Evolutionary conservation across 2,888 invertebrate species (phyloP), one percentile per base, ranked within the genome.

Genomic region (Temnothorax ravouxi): DNA sequence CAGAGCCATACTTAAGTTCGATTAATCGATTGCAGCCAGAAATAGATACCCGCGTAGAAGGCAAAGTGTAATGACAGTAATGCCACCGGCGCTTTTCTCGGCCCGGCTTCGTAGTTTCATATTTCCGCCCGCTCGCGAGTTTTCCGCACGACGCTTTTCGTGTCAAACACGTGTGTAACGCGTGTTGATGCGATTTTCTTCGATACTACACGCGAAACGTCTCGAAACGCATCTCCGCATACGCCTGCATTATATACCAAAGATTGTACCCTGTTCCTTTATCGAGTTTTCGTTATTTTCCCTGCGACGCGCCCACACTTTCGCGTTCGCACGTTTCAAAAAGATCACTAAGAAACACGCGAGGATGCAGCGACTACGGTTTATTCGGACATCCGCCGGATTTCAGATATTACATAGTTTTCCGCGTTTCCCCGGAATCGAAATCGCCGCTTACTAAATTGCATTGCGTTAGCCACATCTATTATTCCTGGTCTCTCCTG

Each of bases 11-110:
- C 92, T 89, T 89, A 91, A 91, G 89, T 92, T 92, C 91, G 89
- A 92, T 92, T 91, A 91, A 92, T 92, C 92, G 92, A 92, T 92
- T 87, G 87, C 84, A 83, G 69, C 87, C 84, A 87, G 87, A 88
- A 90, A 88, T 89, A 86, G 87, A 80, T 72, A 72, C 76, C 86
- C 34, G 56, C 83, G 84, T 80, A 86, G 82, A 87, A 86, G 86
- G 88, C 80, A 67, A 86, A 84, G 84, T 79, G 86, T 79, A 84
- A 84, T 88, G 89, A 88, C 83, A 77, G 76, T 80, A 84, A 85
- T 69, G 83, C 81, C 76, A 18, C 72, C 75, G 75, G 47, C 83
- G 81, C 84, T 88, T 66, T 86, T 66, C 82, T 64, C 75, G 34
- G 47, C 79, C 29, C 64, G 56, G 11, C 74, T 84, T 71, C 67